These are phyloP conservation scores for Lasioglossum pauxillum DNA, from an alignment of 2,888 invertebrate genomes.

Conservation along the genomic window DNA sequence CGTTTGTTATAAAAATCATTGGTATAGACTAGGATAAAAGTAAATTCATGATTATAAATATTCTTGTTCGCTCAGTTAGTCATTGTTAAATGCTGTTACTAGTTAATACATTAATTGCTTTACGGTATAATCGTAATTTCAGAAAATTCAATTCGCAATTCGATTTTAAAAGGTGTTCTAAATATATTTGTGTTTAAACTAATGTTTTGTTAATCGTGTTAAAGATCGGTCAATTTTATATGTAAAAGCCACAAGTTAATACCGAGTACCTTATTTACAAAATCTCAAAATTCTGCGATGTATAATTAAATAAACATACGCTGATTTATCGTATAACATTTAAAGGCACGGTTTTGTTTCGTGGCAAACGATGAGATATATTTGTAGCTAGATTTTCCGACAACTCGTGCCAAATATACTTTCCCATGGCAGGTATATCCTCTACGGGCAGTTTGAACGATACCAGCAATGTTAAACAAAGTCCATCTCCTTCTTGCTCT, in stretches of 20 bases:
- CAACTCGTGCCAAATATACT: constrained; percentile 95
- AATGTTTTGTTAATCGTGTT: constrained; percentile 10
- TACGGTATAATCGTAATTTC: constrained; percentile 1
- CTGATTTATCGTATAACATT: constrained; percentile 91
- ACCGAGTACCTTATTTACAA: background rate
- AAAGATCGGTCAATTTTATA: background rate
- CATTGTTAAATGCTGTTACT: constrained; percentile 33
- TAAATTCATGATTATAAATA: constrained; percentile 49
- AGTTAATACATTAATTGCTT: constrained; percentile 23
- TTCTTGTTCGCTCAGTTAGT: constrained; percentile 42
- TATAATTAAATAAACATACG: constrained; percentile 7
- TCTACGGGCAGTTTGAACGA: constrained; percentile 94
- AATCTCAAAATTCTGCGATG: constrained; percentile 21
- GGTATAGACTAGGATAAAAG: constrained; percentile 69
- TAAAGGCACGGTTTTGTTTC: constrained; percentile 92
- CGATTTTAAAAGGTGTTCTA: background rate
- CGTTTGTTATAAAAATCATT: constrained; percentile 62
- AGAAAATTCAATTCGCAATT: background rate
- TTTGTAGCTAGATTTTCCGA: constrained; percentile 89
- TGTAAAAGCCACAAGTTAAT: constrained; percentile 15
- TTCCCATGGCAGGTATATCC: constrained; percentile 94
- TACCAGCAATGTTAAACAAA: constrained; percentile 92
- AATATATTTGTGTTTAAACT: background rate
- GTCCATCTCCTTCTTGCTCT: constrained; percentile 88
- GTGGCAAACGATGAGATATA: constrained; percentile 89